These are phyloP conservation scores for Aulostomus chinensis DNA, from an alignment of 2,797 vertebrate species.

Conservation along the genomic window DNA sequence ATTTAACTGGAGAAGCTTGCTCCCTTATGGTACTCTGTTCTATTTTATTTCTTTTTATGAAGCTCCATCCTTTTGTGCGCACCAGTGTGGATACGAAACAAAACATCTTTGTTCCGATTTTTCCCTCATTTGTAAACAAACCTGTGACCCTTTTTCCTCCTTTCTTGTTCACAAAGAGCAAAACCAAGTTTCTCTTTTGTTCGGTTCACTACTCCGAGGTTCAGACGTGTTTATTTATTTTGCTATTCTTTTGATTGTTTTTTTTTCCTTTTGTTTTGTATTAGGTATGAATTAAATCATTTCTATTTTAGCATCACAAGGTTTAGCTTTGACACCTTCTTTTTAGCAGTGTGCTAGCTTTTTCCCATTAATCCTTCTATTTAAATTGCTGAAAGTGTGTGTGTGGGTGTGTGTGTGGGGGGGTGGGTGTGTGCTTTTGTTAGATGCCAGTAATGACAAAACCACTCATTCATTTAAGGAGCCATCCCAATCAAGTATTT, in stretches of 20 bases:
- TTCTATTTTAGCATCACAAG: conserved; percentile 21
- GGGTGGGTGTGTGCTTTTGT: too few relatives aligned
- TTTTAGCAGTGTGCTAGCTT: too few relatives aligned
- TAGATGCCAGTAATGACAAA: too few relatives aligned
- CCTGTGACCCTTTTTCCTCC: conserved; percentile 19
- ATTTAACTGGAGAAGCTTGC: conserved; percentile 22
- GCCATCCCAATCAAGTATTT: too few relatives aligned
- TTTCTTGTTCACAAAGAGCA: too few relatives aligned
- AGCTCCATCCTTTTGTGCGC: conserved; percentile 8
- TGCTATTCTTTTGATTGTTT: conserved; percentile 9
- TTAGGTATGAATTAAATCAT: conserved; percentile 15
- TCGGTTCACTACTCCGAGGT: conserved; percentile 5
- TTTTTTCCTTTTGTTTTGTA: too few relatives aligned
- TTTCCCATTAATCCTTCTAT: neutral
- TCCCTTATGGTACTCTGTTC: conserved; percentile 17
- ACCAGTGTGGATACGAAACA: too few relatives aligned
- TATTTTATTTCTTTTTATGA: conserved; percentile 13
- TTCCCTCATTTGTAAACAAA: too few relatives aligned
- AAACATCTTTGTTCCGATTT: too few relatives aligned
- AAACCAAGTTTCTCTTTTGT: conserved; percentile 4
- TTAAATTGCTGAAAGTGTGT: conserved; percentile 2
- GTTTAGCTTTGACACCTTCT: conserved; percentile 17
- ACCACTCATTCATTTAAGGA: too few relatives aligned
- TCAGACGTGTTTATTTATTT: conserved; percentile 28
- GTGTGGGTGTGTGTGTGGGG: too few relatives aligned